phyloP scores from a whole-genome alignment of 1,140 invertebrate genomes.

The Sarcophaga peregrina region DNA sequence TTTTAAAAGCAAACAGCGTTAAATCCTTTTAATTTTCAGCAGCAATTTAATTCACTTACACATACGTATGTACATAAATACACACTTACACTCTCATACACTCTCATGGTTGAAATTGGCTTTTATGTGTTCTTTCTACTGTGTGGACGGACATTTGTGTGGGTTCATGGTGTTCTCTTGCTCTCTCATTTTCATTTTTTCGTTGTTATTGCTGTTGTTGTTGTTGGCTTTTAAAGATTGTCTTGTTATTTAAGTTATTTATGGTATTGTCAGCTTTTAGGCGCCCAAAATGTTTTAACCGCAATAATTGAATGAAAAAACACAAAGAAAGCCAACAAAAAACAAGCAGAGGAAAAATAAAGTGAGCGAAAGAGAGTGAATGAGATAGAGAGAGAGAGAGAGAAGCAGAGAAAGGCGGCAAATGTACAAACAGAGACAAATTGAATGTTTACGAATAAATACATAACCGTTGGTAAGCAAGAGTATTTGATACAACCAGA shows the following conservation, averaged over 20 bases:
- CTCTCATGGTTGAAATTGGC: too few relatives aligned
- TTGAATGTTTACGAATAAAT: neutral
- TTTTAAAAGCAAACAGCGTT: too few relatives aligned
- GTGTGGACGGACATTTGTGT: neutral
- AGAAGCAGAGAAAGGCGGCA: too few relatives aligned
- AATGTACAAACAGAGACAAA: too few relatives aligned
- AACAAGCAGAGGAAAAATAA: neutral
- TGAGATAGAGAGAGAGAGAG: neutral
- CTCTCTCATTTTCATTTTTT: neutral
- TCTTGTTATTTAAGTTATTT: slow-evolving; percentile 13
- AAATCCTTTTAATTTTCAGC: too few relatives aligned
- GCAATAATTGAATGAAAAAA: neutral
- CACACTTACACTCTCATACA: too few relatives aligned
- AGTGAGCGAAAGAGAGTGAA: neutral
- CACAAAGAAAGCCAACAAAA: neutral
- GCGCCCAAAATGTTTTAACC: slow-evolving; percentile 24
- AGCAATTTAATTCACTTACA: too few relatives aligned
- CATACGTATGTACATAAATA: too few relatives aligned
- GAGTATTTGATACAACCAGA: neutral
- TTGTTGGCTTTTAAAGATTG: slow-evolving; percentile 6
- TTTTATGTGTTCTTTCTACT: too few relatives aligned
- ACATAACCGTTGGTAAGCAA: neutral
- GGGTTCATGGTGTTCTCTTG: neutral
- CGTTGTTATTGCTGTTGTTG: neutral
- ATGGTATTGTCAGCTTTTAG: slow-evolving; percentile 29